A percentile compares a stretch with the other conserved stretches of the same genome.
Evolutionary conservation across 2,113 vertebrate genomes (phyloP).

Genomic region (Elaphurus davidianus): DNA sequence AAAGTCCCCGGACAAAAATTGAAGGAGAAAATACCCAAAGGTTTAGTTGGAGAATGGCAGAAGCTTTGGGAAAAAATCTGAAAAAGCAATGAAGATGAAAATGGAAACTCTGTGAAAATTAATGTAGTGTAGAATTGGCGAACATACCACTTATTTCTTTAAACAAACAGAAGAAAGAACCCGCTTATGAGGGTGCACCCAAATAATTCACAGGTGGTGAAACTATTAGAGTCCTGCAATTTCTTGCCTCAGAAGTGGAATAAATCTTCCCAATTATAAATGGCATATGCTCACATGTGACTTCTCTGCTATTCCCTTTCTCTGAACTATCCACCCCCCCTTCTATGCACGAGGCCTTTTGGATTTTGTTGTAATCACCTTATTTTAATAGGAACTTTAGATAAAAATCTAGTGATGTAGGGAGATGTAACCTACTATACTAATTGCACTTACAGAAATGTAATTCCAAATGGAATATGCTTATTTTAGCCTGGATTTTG

Average conservation of each 20-base stretch:
- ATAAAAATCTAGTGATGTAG: background rate
- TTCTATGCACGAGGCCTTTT: background rate
- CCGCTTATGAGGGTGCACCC: slow-evolving; percentile 49
- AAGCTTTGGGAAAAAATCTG: slow-evolving; percentile 72
- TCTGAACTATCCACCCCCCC: background rate
- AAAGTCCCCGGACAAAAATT: slow-evolving; percentile 31
- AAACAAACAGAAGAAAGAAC: slow-evolving; percentile 70
- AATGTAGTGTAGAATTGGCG: slow-evolving; percentile 72
- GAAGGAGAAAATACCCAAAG: slow-evolving; percentile 51
- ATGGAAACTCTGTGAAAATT: slow-evolving; percentile 78
- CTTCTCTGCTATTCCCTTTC: slow-evolving; percentile 21
- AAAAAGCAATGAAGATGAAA: slow-evolving; percentile 70
- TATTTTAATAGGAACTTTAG: slow-evolving; percentile 43
- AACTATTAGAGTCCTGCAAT: slow-evolving; percentile 69
- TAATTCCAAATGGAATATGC: background rate
- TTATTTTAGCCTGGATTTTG: background rate
- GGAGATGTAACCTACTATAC: background rate
- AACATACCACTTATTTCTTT: slow-evolving; percentile 71
- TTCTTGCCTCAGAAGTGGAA: slow-evolving; percentile 70
- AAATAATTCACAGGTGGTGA: slow-evolving; percentile 78
- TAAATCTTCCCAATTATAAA: slow-evolving; percentile 60
- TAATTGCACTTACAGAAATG: background rate
- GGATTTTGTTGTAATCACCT: slow-evolving; percentile 45
- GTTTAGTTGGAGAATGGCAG: slow-evolving; percentile 60
- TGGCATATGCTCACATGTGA: background rate